A percentile compares a stretch with the other conserved stretches of the same genome.
Evolutionary conservation across 2,888 invertebrate genomes (phyloP).

Genomic region (Willowsia nigromaculata): DNA sequence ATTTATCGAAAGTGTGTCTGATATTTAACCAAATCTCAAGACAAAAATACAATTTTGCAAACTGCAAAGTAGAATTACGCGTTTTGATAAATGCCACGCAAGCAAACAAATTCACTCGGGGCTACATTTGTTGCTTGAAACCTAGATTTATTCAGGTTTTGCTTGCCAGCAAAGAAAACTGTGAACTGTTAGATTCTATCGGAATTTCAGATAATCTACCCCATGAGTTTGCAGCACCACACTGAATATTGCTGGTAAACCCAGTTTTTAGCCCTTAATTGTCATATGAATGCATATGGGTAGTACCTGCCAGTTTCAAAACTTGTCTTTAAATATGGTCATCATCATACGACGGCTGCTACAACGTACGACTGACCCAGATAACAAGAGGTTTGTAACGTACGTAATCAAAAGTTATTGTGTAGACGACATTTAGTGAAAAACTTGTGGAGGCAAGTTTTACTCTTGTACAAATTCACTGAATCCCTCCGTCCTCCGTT

Average conservation of each 20-base stretch:
- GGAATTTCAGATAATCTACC: neutral
- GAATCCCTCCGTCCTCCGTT: too few species aligned
- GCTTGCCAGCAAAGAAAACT: neutral
- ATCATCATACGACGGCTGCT: neutral
- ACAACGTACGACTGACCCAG: slow-evolving; percentile 65
- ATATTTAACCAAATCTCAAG: neutral
- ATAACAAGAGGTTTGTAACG: neutral
- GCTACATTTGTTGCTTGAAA: slow-evolving; percentile 53
- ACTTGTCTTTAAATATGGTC: slow-evolving; percentile 41
- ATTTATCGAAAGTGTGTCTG: neutral
- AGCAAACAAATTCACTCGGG: slow-evolving; percentile 43
- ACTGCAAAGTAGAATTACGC: too few species aligned
- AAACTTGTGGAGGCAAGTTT: slow-evolving; percentile 48
- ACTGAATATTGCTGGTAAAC: slow-evolving; percentile 34
- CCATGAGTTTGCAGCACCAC: neutral
- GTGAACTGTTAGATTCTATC: neutral
- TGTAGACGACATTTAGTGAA: slow-evolving; percentile 5
- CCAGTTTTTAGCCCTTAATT: slow-evolving; percentile 51
- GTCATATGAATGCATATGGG: neutral
- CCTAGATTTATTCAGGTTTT: slow-evolving; percentile 67
- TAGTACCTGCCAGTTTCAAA: slow-evolving; percentile 51
- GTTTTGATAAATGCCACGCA: neutral
- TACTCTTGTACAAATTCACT: neutral
- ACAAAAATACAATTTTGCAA: too few species aligned
- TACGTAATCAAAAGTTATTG: slow-evolving; percentile 18